Conservation (phyloP, 1,140 invertebrate genomes). For the Catajapyx aquilonaris region DNA sequence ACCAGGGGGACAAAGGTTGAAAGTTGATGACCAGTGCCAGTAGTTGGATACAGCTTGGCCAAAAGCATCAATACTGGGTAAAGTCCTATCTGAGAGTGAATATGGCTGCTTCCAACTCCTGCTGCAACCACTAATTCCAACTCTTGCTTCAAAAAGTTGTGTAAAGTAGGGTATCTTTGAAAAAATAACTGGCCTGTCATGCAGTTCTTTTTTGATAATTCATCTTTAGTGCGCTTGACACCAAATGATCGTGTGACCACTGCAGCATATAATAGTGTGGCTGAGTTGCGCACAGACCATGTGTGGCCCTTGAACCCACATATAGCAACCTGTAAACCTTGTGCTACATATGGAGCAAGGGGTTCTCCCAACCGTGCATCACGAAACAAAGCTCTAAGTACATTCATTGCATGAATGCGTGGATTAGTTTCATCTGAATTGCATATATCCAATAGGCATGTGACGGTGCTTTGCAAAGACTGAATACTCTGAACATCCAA, state of each 20-base stretch:
- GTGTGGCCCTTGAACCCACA: conserved; percentile 43
- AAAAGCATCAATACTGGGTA: conserved; percentile 63
- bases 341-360: conserved; percentile 44
- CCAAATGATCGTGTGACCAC: conserved; percentile 79
- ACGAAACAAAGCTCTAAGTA: conserved; percentile 55
- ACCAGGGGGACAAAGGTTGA: conserved; percentile 20
- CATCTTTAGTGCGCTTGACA: conserved; percentile 50
- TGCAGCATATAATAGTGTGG: conserved; percentile 61
- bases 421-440: conserved; percentile 7
- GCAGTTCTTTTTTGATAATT: conserved; percentile 45
- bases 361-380: conserved; percentile 50
- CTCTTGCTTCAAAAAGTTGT: conserved; percentile 51
- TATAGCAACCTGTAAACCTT: conserved; percentile 49
- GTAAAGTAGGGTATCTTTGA: conserved; percentile 52
- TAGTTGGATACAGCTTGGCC: conserved; percentile 49
- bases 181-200: conserved; percentile 56
- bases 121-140: conserved; percentile 22
- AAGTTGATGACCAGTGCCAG: conserved; percentile 10
- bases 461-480: neutral
- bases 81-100: conserved; percentile 27
- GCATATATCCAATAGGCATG: neutral
- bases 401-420: conserved; percentile 64
- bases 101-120: conserved; percentile 9
- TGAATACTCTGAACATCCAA: neutral
- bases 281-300: conserved; percentile 72